phyloP scores from a whole-genome alignment of 2,113 vertebrate genomes.

The Tupaia chinensis region DNA sequence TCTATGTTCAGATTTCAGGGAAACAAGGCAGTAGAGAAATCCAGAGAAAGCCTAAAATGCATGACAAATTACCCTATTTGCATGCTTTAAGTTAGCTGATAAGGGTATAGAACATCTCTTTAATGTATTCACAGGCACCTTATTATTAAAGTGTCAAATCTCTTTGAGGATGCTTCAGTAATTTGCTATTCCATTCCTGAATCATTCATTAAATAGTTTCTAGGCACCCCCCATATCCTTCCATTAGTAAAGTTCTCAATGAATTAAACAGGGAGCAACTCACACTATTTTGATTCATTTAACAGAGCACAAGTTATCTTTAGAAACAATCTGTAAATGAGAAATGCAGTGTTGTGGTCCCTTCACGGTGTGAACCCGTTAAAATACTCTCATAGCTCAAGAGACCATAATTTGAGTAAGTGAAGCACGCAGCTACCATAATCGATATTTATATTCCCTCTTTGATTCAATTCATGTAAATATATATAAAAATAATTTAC shows the following conservation, averaged over 20 bases:
- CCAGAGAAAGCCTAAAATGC: background rate
- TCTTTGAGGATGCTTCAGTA: conserved; percentile 56
- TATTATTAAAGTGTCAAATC: conserved; percentile 69
- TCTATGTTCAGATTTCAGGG: background rate
- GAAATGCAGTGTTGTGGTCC: conserved; percentile 17
- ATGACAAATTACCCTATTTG: background rate
- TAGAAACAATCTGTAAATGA: conserved; percentile 57
- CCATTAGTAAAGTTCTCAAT: conserved; percentile 72
- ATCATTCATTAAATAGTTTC: conserved; percentile 71
- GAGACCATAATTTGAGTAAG: background rate
- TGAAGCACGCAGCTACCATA: background rate
- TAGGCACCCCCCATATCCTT: conserved; percentile 35
- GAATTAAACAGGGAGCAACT: conserved; percentile 60
- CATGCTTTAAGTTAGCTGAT: conserved; percentile 16
- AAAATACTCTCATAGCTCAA: conserved; percentile 9
- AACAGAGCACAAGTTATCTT: conserved; percentile 45
- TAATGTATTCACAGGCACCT: conserved; percentile 61
- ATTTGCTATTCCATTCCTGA: conserved; percentile 65
- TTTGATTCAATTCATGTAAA: conserved; percentile 12
- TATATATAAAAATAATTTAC: background rate
- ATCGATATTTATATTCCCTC: background rate
- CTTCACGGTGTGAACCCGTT: background rate
- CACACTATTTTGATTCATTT: conserved; percentile 67
- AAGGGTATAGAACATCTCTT: conserved; percentile 45
- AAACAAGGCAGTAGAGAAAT: conserved; percentile 45